Percentiles rank a stretch among this genome's conserved stretches.
Conservation (phyloP, 2,797 vertebrate species). For the Propithecus deckenii region DNA sequence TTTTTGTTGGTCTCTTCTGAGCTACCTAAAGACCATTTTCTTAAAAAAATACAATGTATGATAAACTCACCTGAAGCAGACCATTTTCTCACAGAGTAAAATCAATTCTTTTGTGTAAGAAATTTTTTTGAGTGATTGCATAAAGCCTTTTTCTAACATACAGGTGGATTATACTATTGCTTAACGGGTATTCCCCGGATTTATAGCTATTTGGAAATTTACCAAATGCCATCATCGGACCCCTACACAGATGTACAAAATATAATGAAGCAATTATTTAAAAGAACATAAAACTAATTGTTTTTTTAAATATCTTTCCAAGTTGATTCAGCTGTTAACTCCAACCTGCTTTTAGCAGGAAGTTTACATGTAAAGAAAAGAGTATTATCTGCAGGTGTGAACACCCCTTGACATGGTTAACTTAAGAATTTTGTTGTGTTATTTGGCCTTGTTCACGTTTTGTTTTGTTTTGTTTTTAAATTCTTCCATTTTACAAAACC, state of each 20-base stretch:
- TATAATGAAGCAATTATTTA: conserved; percentile 80
- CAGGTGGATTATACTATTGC: conserved; percentile 60
- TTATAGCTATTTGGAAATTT: conserved; percentile 70
- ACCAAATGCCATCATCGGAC: conserved; percentile 68
- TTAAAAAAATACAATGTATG: conserved; percentile 13
- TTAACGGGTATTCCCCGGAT: conserved; percentile 63
- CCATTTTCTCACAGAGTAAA: conserved; percentile 29
- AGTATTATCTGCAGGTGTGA: conserved; percentile 29
- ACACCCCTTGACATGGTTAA: neutral
- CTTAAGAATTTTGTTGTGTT: neutral
- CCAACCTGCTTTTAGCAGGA: conserved; percentile 63
- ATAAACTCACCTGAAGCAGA: neutral
- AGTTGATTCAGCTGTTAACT: conserved; percentile 66
- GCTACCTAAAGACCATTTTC: neutral
- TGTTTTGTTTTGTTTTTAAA: neutral
- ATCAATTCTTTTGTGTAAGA: conserved; percentile 62
- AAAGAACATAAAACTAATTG: conserved; percentile 78
- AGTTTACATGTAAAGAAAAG: conserved; percentile 49
- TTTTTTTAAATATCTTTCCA: neutral
- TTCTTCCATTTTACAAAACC: neutral
- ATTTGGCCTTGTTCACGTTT: conserved; percentile 22
- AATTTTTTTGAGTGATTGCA: neutral
- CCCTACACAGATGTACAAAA: conserved; percentile 73
- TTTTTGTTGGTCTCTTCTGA: conserved; percentile 67
- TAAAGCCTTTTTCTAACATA: conserved; percentile 44